Conservation (phyloP, 2,113 vertebrate genomes). For the Protobothrops flavoviridis region DNA sequence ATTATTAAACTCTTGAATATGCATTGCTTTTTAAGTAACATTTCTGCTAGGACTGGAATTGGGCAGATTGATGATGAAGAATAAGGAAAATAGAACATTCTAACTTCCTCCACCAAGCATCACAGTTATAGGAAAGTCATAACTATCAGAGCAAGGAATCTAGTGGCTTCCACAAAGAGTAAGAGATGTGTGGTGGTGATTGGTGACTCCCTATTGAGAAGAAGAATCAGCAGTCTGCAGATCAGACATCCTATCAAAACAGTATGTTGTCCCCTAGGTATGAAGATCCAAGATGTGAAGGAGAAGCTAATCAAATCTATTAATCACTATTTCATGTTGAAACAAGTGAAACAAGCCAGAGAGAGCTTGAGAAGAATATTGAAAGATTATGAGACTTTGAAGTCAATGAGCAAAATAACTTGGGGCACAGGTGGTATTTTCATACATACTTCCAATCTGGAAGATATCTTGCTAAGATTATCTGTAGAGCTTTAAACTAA, state of each 20-base stretch:
- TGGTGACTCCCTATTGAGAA: neutral
- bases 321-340: neutral
- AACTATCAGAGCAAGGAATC: neutral
- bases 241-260: neutral
- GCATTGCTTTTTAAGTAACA: neutral
- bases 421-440: neutral
- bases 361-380: neutral
- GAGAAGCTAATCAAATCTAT: neutral
- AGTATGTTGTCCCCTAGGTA: neutral
- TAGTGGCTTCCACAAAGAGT: neutral
- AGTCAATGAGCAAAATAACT: neutral
- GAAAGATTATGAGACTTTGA: neutral
- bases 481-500: neutral
- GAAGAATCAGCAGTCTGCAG: neutral
- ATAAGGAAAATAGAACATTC: neutral
- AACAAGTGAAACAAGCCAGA: too few relatives aligned
- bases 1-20: neutral
- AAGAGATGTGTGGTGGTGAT: neutral
- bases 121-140: neutral
- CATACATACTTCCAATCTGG: neutral
- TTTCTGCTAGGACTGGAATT: neutral
- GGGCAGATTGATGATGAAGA: neutral
- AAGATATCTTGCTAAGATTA: neutral
- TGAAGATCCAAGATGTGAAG: neutral
- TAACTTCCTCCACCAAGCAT: neutral